Conservation (phyloP, 2,113 vertebrate species). For the Todiramphus chloris region DNA sequence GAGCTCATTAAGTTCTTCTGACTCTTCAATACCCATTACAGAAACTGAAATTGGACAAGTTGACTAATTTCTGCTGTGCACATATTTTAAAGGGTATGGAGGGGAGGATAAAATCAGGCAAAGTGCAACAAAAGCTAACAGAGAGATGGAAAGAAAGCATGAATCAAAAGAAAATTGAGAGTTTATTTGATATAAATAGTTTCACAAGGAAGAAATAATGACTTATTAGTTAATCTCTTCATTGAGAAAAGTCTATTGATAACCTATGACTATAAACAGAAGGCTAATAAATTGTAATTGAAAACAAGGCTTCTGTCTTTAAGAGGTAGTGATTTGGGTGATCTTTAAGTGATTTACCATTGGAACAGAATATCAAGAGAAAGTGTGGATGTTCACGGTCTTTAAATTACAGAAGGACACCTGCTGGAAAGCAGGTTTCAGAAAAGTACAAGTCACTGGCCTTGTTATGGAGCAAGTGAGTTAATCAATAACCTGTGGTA, state of each 20-base stretch:
- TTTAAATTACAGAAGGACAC: background rate
- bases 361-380: background rate
- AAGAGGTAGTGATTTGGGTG: background rate
- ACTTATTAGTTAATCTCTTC: background rate
- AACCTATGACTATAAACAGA: background rate
- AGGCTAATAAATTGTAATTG: background rate
- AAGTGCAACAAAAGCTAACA: background rate
- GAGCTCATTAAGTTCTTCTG: background rate
- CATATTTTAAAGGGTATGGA: background rate
- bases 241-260: background rate
- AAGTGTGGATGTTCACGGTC: background rate
- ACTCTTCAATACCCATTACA: background rate
- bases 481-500: background rate
- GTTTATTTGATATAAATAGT: background rate
- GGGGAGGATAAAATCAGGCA: background rate
- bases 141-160: background rate
- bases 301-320: background rate
- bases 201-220: background rate
- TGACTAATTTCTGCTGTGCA: background rate
- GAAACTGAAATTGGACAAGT: background rate
- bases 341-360: background rate
- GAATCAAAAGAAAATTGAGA: background rate
- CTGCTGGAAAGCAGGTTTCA: background rate
- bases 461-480: background rate
- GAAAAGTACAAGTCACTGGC: background rate